Conservation (phyloP, 2,888 invertebrate species). For the Drosophila macrothrix region DNA sequence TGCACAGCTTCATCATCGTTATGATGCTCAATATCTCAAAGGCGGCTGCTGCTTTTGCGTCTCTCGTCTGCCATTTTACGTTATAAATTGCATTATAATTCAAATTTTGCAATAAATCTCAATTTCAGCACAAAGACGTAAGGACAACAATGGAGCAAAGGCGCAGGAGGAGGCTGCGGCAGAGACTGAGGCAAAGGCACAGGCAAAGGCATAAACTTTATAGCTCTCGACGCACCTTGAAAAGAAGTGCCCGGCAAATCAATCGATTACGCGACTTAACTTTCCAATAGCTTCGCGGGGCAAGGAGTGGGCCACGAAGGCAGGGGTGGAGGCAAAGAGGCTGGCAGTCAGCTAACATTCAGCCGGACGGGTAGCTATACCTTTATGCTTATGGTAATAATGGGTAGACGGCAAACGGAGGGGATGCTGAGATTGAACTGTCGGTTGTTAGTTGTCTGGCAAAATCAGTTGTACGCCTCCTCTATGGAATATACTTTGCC, state of each 20-base stretch:
- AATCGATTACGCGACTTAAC: slow-evolving; percentile 83
- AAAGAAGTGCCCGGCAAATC: slow-evolving; percentile 73
- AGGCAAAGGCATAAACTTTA: slow-evolving; percentile 52
- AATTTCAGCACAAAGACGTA: slow-evolving; percentile 75
- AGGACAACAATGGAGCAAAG: slow-evolving; percentile 18
- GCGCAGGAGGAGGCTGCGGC: background rate
- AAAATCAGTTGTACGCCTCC: slow-evolving; percentile 55
- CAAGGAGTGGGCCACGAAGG: background rate
- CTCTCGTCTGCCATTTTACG: slow-evolving; percentile 69
- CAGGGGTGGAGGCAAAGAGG: slow-evolving; percentile 19
- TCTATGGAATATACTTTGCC: slow-evolving; percentile 19
- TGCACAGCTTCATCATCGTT: slow-evolving; percentile 68
- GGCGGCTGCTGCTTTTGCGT: slow-evolving; percentile 44
- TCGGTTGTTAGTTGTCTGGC: slow-evolving; percentile 60
- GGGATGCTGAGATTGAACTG: slow-evolving; percentile 50
- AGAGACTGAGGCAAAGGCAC: slow-evolving; percentile 16
- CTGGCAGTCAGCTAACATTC: slow-evolving; percentile 25
- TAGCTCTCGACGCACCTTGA: slow-evolving; percentile 67
- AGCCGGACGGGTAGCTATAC: slow-evolving; percentile 18
- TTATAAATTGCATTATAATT: slow-evolving; percentile 81
- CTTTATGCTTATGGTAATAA: slow-evolving; percentile 71
- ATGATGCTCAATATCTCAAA: slow-evolving; percentile 68
- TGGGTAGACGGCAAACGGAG: slow-evolving; percentile 6
- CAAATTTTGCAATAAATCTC: slow-evolving; percentile 82
- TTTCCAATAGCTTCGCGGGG: slow-evolving; percentile 74